A percentile compares a stretch with the other conserved stretches of the same genome.
These are phyloP conservation scores for Diachrysia chrysitis DNA, from an alignment of 2,888 invertebrate species.

Conservation along the genomic window DNA sequence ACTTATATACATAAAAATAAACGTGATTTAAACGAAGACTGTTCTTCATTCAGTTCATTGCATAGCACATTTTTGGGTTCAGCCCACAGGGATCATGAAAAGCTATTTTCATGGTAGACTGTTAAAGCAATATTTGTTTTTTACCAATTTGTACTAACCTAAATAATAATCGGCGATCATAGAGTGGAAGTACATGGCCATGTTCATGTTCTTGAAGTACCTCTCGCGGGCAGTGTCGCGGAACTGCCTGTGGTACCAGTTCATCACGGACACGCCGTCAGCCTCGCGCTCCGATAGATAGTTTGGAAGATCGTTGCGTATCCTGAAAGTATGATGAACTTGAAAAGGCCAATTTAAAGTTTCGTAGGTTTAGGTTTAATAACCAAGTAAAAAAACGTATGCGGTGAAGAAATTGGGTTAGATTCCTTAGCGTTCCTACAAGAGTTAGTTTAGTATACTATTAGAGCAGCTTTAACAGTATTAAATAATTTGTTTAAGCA, in stretches of 20 bases:
- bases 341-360: too few relatives aligned
- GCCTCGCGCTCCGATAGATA: conserved; percentile 99
- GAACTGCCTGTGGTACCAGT: conserved; percentile 99
- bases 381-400: too few relatives aligned
- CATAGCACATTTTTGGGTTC: neutral
- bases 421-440: too few relatives aligned
- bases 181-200: conserved; percentile 98
- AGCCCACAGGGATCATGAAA: neutral
- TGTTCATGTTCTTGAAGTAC: conserved; percentile 99
- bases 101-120: too few relatives aligned
- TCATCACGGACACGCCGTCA: conserved; percentile 98
- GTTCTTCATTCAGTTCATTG: too few relatives aligned
- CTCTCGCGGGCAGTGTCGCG: conserved; percentile 97
- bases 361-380: too few relatives aligned
- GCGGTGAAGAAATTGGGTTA: too few relatives aligned
- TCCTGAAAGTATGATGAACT: conserved; percentile 90
- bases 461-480: too few relatives aligned
- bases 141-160: conserved; percentile 84
- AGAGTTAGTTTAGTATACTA: too few relatives aligned
- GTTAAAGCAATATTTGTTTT: neutral
- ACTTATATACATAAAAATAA: too few relatives aligned
- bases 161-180: conserved; percentile 99
- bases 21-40: too few relatives aligned
- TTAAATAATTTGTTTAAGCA: too few relatives aligned
- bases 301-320: conserved; percentile 98